phyloP scores from a whole-genome alignment of 1,140 invertebrate species.

The Trichonephila inaurata region DNA sequence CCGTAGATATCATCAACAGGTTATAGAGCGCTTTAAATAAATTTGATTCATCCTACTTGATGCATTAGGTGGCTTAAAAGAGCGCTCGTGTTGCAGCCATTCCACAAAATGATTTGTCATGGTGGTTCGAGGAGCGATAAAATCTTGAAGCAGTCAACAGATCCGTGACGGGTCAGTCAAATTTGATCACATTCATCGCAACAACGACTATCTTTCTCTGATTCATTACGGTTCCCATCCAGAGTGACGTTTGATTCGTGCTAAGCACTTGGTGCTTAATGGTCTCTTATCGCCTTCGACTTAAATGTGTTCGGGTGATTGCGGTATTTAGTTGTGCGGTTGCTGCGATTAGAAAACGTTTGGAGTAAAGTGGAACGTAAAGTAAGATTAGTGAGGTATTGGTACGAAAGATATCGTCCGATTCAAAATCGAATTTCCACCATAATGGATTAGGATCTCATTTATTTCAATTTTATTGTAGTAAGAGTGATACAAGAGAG shows the following conservation, averaged over 20 bases:
- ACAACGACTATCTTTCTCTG: background rate
- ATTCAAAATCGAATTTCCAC: no score
- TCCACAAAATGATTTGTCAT: constrained; percentile 65
- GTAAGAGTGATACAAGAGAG: no score
- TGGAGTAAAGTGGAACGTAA: no score
- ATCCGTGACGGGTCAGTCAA: constrained; percentile 29
- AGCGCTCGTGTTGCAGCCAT: constrained; percentile 43
- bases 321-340: background rate
- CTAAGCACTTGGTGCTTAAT: background rate
- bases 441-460: no score
- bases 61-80: background rate
- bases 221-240: constrained; percentile 43
- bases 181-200: constrained; percentile 33
- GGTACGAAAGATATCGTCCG: no score
- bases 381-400: no score
- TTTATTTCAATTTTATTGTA: no score
- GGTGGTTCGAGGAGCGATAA: background rate
- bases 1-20: background rate
- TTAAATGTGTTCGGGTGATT: background rate
- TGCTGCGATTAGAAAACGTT: background rate
- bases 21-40: constrained; percentile 21
- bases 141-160: background rate
- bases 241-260: constrained; percentile 3
- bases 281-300: background rate
- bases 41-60: constrained; percentile 1